A percentile compares a stretch with the other conserved stretches of the same genome.
phyloP scores from a whole-genome alignment of 2,888 invertebrate genomes.

The Caenorhabditis sp. region DNA sequence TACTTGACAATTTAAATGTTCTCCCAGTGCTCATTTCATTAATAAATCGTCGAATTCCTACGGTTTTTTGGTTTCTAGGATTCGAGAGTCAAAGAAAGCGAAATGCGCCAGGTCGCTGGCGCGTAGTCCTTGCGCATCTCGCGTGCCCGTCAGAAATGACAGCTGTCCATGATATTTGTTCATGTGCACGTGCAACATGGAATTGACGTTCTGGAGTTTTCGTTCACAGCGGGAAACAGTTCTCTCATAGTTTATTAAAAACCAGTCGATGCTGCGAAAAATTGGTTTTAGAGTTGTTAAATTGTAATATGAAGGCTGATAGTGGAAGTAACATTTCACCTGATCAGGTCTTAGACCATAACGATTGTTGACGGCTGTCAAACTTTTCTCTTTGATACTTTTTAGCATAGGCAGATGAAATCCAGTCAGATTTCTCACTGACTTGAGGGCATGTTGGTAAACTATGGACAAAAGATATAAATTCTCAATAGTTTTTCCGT shows the following conservation, averaged over 20 bases:
- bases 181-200: constrained; percentile 17
- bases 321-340: constrained; percentile 84
- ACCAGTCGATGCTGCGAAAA: too few relatives aligned
- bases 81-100: too few relatives aligned
- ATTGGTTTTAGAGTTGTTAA: too few relatives aligned
- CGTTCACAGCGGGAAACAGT: not conserved
- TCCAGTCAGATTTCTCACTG: constrained; percentile 86
- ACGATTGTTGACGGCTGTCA: constrained; percentile 89
- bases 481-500: constrained; percentile 89
- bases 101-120: constrained; percentile 3
- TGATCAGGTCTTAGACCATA: constrained; percentile 88
- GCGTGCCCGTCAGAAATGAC: constrained; percentile 8
- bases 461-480: constrained; percentile 92
- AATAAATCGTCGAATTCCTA: not conserved
- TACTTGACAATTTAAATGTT: not conserved
- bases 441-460: constrained; percentile 89
- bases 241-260: constrained; percentile 1
- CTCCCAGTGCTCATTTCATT: not conserved
- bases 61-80: too few relatives aligned
- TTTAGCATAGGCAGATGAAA: constrained; percentile 88
- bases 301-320: constrained; percentile 90
- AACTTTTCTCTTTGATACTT: constrained; percentile 89
- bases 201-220: not conserved
- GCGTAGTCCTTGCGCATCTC: constrained; percentile 17
- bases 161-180: constrained; percentile 6